Evolutionary conservation across 2,113 vertebrate species (phyloP).

Genomic region (Aegotheles bennettii): DNA sequence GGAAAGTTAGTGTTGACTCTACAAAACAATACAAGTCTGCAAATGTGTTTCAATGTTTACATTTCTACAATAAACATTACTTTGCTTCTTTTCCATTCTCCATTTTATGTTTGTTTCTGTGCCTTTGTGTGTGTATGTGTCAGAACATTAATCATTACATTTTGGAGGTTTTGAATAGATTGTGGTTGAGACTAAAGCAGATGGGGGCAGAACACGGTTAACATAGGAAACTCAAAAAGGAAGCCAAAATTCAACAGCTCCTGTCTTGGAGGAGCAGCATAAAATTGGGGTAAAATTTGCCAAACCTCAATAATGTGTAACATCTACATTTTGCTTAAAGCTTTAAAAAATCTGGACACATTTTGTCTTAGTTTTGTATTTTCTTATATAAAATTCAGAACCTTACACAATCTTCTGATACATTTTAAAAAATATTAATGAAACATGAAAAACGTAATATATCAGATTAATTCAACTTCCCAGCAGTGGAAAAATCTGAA

Average conservation of each 20-base stretch:
- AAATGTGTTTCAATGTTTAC: background rate
- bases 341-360: background rate
- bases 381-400: background rate
- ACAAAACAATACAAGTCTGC: background rate
- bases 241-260: background rate
- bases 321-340: background rate
- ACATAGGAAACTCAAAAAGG: background rate
- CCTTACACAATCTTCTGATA: background rate
- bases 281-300: background rate
- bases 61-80: background rate
- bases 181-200: background rate
- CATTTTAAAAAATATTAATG: background rate
- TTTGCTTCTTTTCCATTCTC: background rate
- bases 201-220: rapidly evolving
- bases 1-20: background rate
- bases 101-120: background rate
- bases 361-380: background rate
- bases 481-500: background rate
- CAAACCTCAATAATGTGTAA: background rate
- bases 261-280: background rate
- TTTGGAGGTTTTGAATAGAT: background rate
- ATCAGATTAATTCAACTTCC: background rate
- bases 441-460: background rate
- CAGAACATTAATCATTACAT: background rate
- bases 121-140: background rate